Evolutionary conservation across 2,113 vertebrate genomes (phyloP).

Genomic region (Amphiprion ocellaris): DNA sequence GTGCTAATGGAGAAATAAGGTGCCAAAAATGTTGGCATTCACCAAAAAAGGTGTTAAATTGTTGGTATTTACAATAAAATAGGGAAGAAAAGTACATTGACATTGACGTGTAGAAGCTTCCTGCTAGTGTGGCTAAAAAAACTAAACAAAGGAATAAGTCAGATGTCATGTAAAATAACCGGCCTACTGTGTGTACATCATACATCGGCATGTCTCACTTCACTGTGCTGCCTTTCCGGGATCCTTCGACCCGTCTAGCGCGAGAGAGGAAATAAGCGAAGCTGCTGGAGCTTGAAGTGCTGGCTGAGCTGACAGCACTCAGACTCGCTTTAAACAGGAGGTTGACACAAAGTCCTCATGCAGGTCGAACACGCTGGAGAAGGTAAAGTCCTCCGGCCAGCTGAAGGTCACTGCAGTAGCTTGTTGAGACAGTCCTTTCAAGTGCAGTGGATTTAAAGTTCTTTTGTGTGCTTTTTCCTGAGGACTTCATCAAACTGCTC

Average conservation of each 20-base stretch:
- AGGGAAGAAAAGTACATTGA: too few relatives aligned
- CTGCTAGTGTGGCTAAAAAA: too few relatives aligned
- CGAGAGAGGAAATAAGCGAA: neutral
- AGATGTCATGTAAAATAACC: too few relatives aligned
- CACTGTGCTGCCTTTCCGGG: neutral
- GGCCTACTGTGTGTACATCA: neutral
- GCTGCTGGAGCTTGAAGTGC: conserved; percentile 25
- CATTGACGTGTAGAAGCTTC: too few relatives aligned
- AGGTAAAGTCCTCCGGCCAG: neutral
- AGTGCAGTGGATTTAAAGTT: conserved; percentile 8
- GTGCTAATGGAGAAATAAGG: too few relatives aligned
- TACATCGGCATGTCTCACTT: neutral
- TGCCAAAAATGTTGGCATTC: too few relatives aligned
- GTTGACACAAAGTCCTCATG: conserved; percentile 13
- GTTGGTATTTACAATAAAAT: too few relatives aligned
- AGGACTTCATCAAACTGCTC: conserved; percentile 2
- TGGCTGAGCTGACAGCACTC: neutral
- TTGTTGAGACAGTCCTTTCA: neutral
- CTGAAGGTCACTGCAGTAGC: conserved; percentile 22
- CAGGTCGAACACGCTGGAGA: neutral
- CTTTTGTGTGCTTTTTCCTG: neutral
- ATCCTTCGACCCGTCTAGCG: neutral
- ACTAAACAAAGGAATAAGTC: too few relatives aligned
- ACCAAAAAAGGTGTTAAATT: too few relatives aligned
- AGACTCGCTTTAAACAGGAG: conserved; percentile 15